Evolutionary conservation across 2,888 invertebrate genomes (phyloP).

Genomic region (Achlya flavicornis): DNA sequence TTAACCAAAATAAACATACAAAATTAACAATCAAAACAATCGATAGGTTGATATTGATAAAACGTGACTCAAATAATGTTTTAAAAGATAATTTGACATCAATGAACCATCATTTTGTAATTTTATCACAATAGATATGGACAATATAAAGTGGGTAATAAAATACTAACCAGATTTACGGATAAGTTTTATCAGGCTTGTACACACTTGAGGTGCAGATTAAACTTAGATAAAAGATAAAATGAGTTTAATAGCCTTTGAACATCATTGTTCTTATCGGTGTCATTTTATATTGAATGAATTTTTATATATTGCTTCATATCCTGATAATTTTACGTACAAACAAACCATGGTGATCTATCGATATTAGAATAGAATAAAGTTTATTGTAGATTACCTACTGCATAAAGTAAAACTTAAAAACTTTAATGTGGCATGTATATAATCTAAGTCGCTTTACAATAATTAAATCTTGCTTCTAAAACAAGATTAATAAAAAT

Average conservation of each 20-base stretch:
- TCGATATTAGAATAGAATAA: background rate
- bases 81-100: constrained; percentile 61
- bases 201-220: constrained; percentile 64
- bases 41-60: constrained; percentile 43
- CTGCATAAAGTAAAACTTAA: too few species aligned
- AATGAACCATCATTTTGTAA: constrained; percentile 53
- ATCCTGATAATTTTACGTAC: constrained; percentile 1
- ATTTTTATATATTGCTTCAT: constrained; percentile 1
- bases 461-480: constrained; percentile 21
- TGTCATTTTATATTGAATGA: constrained; percentile 16
- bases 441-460: background rate
- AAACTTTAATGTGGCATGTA: too few species aligned
- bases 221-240: constrained; percentile 70
- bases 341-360: constrained; percentile 13
- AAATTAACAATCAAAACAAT: constrained; percentile 65
- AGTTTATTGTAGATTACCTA: too few species aligned
- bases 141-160: constrained; percentile 53
- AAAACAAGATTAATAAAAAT: constrained; percentile 39
- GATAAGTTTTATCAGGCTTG: constrained; percentile 68
- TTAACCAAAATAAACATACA: constrained; percentile 62
- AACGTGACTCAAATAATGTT: constrained; percentile 47
- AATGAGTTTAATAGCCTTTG: constrained; percentile 71
- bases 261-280: constrained; percentile 42
- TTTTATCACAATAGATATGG: constrained; percentile 55
- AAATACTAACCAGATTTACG: constrained; percentile 64